Conservation (phyloP, 2,797 vertebrate species). For the Chelidonichthys spinosus region DNA sequence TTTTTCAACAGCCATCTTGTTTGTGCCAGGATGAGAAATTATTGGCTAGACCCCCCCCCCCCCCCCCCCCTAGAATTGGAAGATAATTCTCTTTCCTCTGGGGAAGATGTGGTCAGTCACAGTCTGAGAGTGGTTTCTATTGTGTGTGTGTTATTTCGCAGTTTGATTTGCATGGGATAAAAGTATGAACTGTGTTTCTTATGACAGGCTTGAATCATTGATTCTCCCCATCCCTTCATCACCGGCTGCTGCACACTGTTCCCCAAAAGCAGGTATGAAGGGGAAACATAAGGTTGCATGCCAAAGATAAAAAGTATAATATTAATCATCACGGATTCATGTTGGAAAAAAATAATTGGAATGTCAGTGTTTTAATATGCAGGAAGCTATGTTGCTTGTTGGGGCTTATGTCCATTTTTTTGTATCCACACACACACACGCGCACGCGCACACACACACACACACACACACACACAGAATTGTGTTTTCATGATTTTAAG, state of each 20-base stretch:
- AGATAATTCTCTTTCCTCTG: constrained; percentile 53
- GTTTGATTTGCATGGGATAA: constrained; percentile 36
- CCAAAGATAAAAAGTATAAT: constrained; percentile 23
- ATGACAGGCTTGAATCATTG: constrained; percentile 49
- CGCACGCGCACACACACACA: not conserved
- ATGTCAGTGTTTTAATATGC: not conserved
- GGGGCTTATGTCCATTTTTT: not conserved
- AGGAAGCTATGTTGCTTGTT: constrained; percentile 5
- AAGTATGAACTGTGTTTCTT: constrained; percentile 38
- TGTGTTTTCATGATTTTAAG: not conserved
- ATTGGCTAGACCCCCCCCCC: constrained; percentile 64
- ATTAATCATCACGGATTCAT: constrained; percentile 7
- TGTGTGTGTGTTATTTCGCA: constrained; percentile 13
- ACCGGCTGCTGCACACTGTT: constrained; percentile 6
- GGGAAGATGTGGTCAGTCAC: constrained; percentile 55
- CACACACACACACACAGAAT: not conserved
- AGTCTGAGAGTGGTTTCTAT: constrained; percentile 24
- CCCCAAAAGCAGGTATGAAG: constrained; percentile 22
- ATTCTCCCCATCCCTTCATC: constrained; percentile 29
- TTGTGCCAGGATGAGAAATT: constrained; percentile 80
- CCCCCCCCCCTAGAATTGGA: constrained; percentile 40
- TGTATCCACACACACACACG: too few relatives aligned
- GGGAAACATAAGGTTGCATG: constrained; percentile 19
- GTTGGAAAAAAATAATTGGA: not conserved
- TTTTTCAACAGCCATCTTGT: constrained; percentile 80